phyloP scores from a whole-genome alignment of 2,888 invertebrate genomes.

The Gymnoscelis rufifasciata region DNA sequence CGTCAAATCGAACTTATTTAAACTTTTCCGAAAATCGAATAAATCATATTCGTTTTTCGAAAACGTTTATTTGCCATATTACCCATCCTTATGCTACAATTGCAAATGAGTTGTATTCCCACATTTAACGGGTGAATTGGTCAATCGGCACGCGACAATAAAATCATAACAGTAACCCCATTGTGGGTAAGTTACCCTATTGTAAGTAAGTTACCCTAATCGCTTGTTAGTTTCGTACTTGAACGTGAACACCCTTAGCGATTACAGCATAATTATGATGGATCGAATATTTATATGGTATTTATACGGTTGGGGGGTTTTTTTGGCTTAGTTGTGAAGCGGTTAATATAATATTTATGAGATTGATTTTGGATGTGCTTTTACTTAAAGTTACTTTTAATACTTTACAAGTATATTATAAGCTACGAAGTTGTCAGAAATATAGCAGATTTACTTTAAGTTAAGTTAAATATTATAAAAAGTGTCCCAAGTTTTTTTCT shows the following conservation, averaged over 20 bases:
- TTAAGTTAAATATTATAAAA: too few species aligned
- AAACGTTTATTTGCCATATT: not conserved
- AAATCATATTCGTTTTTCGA: too few species aligned
- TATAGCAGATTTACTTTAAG: too few species aligned
- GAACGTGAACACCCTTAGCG: slow-evolving; percentile 19
- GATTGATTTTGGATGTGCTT: too few species aligned
- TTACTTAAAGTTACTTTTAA: too few species aligned
- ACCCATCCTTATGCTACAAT: not conserved
- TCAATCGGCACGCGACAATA: slow-evolving; percentile 28
- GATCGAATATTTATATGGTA: slow-evolving; percentile 17
- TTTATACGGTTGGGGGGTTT: slow-evolving; percentile 2
- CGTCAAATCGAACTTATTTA: too few species aligned
- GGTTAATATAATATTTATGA: too few species aligned
- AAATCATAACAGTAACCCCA: slow-evolving; percentile 48
- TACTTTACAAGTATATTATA: too few species aligned
- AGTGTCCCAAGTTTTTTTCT: too few species aligned
- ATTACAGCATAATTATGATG: slow-evolving; percentile 20
- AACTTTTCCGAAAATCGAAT: too few species aligned
- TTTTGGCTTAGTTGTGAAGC: not conserved
- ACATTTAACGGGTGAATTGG: slow-evolving; percentile 10
- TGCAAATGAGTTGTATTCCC: slow-evolving; percentile 20
- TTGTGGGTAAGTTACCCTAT: slow-evolving; percentile 66
- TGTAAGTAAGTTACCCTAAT: slow-evolving; percentile 78
- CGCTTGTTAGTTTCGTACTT: slow-evolving; percentile 65
- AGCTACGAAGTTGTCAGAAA: too few species aligned